A percentile compares a stretch with the other conserved stretches of the same genome.
Conservation (phyloP, 2,797 vertebrate genomes). For the Clamator glandarius region DNA sequence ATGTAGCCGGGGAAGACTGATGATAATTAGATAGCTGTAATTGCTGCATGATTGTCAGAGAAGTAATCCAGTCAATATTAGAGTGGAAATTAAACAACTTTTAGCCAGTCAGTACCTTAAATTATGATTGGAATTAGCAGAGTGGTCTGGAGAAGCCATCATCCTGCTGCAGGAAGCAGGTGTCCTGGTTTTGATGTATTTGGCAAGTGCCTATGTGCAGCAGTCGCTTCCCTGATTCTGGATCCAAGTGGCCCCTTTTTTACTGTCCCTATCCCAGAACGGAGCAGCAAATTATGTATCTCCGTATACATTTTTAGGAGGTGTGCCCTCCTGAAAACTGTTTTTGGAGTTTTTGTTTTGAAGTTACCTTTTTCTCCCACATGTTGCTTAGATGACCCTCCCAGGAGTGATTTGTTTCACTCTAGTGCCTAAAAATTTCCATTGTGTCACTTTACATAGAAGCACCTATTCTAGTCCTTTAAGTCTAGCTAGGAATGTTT, state of each 20-base stretch:
- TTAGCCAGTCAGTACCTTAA: background rate
- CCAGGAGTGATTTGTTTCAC: background rate
- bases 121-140: background rate
- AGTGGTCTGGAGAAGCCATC: background rate
- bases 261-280: background rate
- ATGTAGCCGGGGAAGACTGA: background rate
- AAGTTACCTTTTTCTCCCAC: background rate
- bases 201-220: background rate
- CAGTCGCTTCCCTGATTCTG: background rate
- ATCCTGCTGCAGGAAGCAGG: background rate
- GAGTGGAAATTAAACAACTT: background rate
- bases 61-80: background rate
- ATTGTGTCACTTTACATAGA: background rate
- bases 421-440: background rate
- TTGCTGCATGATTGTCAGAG: background rate
- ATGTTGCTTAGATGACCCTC: background rate
- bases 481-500: background rate
- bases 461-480: background rate
- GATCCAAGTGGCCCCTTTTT: background rate
- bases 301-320: background rate
- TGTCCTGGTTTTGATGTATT: background rate
- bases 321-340: background rate
- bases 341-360: background rate
- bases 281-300: background rate
- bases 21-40: background rate